phyloP scores from a whole-genome alignment of 1,140 invertebrate species.

The Bombus sibiricus region DNA sequence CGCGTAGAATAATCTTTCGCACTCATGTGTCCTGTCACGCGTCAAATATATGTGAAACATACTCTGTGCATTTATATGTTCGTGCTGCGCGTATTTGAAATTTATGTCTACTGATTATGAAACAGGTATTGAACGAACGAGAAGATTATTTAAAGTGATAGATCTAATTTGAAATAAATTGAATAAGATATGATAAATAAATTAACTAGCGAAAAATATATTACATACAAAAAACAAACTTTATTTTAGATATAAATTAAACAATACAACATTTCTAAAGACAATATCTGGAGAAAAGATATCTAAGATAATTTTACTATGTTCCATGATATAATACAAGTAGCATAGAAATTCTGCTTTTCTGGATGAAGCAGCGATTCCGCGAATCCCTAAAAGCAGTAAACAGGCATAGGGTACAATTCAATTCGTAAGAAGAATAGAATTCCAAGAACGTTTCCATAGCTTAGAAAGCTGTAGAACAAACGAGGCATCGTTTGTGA shows the following conservation, averaged over 20 bases:
- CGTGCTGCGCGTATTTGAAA: not conserved
- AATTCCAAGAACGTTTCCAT: not conserved
- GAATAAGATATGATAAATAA: not conserved
- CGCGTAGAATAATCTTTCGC: too few species aligned
- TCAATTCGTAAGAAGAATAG: conserved; percentile 10
- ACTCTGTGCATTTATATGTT: too few species aligned
- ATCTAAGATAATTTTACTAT: too few species aligned
- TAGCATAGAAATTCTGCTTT: not conserved
- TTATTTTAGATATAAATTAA: too few species aligned
- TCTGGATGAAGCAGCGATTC: not conserved
- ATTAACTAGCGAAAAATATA: not conserved
- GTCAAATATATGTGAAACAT: too few species aligned
- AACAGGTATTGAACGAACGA: not conserved
- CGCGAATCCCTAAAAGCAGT: not conserved
- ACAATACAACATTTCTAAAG: too few species aligned
- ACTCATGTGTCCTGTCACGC: too few species aligned
- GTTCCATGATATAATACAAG: not conserved
- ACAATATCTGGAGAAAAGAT: too few species aligned
- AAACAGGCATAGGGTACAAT: not conserved
- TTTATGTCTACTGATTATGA: not conserved
- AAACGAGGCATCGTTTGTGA: conserved; percentile 5
- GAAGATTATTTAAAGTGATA: not conserved
- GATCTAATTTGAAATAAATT: not conserved
- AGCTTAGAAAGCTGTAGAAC: not conserved
- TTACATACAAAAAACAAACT: not conserved